A percentile compares a stretch with the other conserved stretches of the same genome.
These are phyloP conservation scores for Elanoides forficatus DNA, from an alignment of 2,113 vertebrate genomes.

Conservation along the genomic window DNA sequence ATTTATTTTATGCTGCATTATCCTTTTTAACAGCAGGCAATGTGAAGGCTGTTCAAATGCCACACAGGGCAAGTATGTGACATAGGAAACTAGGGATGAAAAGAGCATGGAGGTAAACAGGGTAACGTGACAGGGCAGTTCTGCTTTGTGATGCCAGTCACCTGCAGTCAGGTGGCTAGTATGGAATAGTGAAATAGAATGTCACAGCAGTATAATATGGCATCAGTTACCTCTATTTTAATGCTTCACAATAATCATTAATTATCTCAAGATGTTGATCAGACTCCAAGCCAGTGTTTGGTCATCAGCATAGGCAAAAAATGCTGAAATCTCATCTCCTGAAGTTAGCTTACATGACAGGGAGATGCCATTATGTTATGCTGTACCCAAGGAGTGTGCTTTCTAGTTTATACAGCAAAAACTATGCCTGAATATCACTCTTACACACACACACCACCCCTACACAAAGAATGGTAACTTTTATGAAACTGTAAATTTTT, in stretches of 20 bases:
- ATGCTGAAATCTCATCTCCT: not conserved
- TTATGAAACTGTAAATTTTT: not conserved
- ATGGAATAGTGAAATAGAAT: not conserved
- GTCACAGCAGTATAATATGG: not conserved
- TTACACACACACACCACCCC: not conserved
- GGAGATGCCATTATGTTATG: not conserved
- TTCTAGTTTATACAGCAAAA: not conserved
- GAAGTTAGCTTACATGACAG: fast-evolving
- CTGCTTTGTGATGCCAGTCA: not conserved
- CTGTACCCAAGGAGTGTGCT: not conserved
- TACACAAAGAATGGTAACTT: not conserved
- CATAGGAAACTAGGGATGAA: not conserved
- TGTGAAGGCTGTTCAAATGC: not conserved
- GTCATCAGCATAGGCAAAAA: not conserved
- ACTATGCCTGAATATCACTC: not conserved
- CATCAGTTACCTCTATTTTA: not conserved
- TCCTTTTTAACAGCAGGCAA: not conserved
- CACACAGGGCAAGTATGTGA: not conserved
- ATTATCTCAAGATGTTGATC: not conserved
- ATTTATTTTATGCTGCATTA: not conserved
- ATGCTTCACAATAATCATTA: not conserved
- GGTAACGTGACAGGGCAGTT: not conserved
- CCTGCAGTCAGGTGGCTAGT: not conserved
- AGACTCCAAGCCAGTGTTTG: not conserved
- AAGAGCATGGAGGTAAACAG: not conserved